Conservation (phyloP, 2,113 vertebrate genomes). For the Siniperca chuatsi region DNA sequence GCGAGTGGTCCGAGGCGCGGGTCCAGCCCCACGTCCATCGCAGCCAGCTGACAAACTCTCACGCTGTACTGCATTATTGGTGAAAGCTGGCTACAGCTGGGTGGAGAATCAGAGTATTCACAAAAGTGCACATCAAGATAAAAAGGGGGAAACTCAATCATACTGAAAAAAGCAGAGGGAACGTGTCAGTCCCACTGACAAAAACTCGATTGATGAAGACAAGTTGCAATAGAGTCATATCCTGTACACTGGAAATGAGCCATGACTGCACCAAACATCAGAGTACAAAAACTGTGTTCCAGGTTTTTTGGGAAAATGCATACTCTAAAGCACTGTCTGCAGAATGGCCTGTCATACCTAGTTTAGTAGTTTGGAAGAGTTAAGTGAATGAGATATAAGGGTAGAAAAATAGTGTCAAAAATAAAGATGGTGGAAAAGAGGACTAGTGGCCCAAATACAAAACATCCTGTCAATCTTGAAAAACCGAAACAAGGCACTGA, state of each 20-base stretch:
- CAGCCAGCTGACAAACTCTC: constrained; percentile 22
- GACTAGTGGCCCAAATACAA: neutral
- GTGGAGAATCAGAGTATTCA: constrained; percentile 9
- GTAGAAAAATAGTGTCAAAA: neutral
- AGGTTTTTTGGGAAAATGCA: neutral
- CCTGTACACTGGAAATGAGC: constrained; percentile 1
- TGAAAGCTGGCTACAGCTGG: constrained; percentile 3
- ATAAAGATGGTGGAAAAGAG: neutral
- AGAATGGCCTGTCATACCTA: neutral
- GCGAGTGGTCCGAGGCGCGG: constrained; percentile 50
- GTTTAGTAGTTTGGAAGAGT: neutral
- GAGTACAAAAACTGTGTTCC: neutral
- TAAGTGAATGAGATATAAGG: neutral
- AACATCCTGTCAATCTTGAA: no score
- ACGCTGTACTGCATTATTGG: neutral
- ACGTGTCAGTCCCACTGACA: neutral
- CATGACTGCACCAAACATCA: neutral
- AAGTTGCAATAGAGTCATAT: constrained; percentile 15
- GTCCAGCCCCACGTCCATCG: constrained; percentile 43
- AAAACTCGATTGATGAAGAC: constrained; percentile 10
- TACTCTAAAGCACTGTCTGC: neutral
- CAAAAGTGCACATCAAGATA: constrained; percentile 35
- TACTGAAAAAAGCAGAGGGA: neutral
- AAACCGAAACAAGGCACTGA: no score
- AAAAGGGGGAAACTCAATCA: constrained; percentile 24